A percentile compares a stretch with the other conserved stretches of the same genome.
Conservation (phyloP, 2,797 vertebrate genomes). For the Halcyon smyrnensis region DNA sequence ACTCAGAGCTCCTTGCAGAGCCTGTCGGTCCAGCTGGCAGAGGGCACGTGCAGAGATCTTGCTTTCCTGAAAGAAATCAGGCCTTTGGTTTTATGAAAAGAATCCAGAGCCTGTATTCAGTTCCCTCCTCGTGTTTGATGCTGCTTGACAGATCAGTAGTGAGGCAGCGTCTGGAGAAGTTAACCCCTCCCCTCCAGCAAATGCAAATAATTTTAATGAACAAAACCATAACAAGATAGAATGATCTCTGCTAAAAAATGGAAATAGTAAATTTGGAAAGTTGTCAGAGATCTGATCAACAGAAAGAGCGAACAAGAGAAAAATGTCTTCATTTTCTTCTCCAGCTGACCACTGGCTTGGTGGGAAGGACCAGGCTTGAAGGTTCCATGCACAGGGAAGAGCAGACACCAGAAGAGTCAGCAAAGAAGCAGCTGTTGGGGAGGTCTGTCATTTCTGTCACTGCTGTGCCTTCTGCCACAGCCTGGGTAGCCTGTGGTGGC, state of each 20-base stretch:
- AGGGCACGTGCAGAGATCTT: background rate
- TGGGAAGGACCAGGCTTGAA: background rate
- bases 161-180: background rate
- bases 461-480: background rate
- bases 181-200: background rate
- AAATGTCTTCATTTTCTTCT: too few species aligned
- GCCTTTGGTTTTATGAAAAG: background rate
- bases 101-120: background rate
- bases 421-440: background rate
- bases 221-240: background rate
- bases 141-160: background rate
- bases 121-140: background rate
- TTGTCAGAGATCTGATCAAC: background rate
- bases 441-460: background rate
- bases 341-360: background rate
- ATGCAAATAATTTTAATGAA: background rate
- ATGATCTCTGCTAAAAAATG: background rate
- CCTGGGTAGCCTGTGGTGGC: background rate
- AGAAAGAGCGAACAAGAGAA: background rate
- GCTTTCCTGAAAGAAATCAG: background rate
- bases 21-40: background rate
- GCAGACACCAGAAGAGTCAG: background rate
- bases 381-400: background rate
- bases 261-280: background rate
- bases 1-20: background rate